phyloP scores from a whole-genome alignment of 2,113 vertebrate genomes.

The Macroglossus sobrinus region DNA sequence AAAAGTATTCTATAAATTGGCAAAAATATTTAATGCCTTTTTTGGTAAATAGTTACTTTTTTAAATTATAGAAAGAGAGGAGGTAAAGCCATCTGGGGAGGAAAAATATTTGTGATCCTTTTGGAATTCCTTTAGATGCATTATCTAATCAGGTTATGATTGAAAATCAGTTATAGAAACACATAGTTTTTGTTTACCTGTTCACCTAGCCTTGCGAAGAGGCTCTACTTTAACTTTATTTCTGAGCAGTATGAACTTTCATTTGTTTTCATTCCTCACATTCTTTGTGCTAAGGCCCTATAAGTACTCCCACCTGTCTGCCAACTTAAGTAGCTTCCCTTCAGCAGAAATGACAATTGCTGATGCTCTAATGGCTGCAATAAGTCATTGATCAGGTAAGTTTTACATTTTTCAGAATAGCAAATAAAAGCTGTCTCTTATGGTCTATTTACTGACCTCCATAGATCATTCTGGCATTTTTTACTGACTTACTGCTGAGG shows the following conservation, averaged over 20 bases:
- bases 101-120: neutral
- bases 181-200: neutral
- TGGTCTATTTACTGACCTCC: neutral
- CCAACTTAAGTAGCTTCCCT: neutral
- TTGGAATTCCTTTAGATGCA: neutral
- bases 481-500: neutral
- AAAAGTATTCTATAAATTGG: neutral
- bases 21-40: neutral
- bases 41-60: neutral
- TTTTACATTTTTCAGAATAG: constrained; percentile 24
- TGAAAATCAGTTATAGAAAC: neutral
- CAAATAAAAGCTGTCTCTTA: neutral
- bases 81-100: neutral
- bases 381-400: constrained; percentile 9
- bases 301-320: neutral
- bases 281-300: neutral
- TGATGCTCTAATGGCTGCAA: neutral
- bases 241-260: neutral
- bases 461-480: neutral
- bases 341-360: neutral
- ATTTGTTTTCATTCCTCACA: neutral
- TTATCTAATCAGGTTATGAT: neutral
- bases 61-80: neutral
- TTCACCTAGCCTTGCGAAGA: neutral
- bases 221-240: neutral